Evolutionary conservation across 1,140 invertebrate species (phyloP).

Genomic region (Apis mellifera): DNA sequence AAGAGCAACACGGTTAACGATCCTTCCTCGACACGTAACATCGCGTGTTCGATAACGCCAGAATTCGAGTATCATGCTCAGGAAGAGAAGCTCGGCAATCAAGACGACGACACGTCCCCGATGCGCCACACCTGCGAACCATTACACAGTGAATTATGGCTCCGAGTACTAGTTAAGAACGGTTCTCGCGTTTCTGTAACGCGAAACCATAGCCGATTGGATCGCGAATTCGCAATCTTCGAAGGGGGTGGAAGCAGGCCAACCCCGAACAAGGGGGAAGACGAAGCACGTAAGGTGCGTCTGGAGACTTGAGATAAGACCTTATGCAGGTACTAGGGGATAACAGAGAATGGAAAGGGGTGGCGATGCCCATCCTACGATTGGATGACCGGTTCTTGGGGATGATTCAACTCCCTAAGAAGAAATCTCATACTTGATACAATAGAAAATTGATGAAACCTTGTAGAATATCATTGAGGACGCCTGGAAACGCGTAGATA

Average conservation of each 20-base stretch:
- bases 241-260: not conserved
- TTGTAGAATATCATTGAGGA: not conserved
- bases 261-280: conserved; percentile 5
- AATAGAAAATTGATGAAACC: not conserved
- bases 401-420: not conserved
- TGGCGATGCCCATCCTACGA: not conserved
- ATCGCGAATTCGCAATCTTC: conserved; percentile 28
- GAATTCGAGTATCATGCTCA: conserved; percentile 28
- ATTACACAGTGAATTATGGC: conserved; percentile 48
- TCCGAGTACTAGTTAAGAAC: conserved; percentile 16
- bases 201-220: conserved; percentile 29
- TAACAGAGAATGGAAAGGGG: conserved; percentile 6
- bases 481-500: conserved; percentile 33
- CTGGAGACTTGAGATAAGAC: conserved; percentile 70
- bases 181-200: conserved; percentile 28
- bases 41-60: conserved; percentile 46
- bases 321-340: conserved; percentile 47
- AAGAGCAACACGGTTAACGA: conserved; percentile 50
- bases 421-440: not conserved
- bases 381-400: conserved; percentile 22
- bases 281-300: conserved; percentile 56
- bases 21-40: conserved; percentile 32
- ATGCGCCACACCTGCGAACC: conserved; percentile 38
- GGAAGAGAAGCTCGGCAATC: conserved; percentile 21
- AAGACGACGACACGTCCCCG: conserved; percentile 35